A percentile compares a stretch with the other conserved stretches of the same genome.
These are phyloP conservation scores for Zophobas atratus DNA, from an alignment of 1,140 invertebrate species.

Conservation along the genomic window DNA sequence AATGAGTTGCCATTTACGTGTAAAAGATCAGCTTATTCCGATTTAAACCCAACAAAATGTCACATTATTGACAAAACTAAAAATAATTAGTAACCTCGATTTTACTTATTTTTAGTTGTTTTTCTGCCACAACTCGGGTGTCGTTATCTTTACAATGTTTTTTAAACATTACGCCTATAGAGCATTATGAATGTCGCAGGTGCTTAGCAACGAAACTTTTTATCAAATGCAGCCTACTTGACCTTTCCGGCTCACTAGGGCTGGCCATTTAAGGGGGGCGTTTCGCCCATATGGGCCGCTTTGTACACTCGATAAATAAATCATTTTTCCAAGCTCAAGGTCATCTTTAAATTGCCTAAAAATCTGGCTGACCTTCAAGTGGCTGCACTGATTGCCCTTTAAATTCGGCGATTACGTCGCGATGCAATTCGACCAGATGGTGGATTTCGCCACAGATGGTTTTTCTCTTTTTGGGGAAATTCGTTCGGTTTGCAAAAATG, in stretches of 20 bases:
- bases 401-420: slow-evolving; percentile 37
- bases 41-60: too few relatives aligned
- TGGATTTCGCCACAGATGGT: background rate
- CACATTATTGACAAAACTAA: too few relatives aligned
- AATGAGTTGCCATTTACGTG: too few relatives aligned
- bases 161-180: too few relatives aligned
- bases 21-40: too few relatives aligned
- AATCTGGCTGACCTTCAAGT: slow-evolving; percentile 42
- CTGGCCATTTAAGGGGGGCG: too few relatives aligned
- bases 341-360: slow-evolving; percentile 45
- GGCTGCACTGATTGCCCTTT: slow-evolving; percentile 28
- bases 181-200: too few relatives aligned
- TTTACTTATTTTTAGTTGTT: too few relatives aligned
- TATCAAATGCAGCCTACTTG: background rate
- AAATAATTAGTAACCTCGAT: too few relatives aligned
- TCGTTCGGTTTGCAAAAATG: slow-evolving; percentile 8
- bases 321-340: slow-evolving; percentile 46
- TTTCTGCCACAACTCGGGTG: too few relatives aligned
- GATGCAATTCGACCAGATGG: slow-evolving; percentile 14
- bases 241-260: background rate
- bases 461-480: slow-evolving; percentile 4
- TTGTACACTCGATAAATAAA: slow-evolving; percentile 30
- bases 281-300: background rate
- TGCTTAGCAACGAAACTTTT: too few relatives aligned
- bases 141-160: too few relatives aligned